Conservation (phyloP, 2,888 invertebrate species). For the Agonum fuliginosum region DNA sequence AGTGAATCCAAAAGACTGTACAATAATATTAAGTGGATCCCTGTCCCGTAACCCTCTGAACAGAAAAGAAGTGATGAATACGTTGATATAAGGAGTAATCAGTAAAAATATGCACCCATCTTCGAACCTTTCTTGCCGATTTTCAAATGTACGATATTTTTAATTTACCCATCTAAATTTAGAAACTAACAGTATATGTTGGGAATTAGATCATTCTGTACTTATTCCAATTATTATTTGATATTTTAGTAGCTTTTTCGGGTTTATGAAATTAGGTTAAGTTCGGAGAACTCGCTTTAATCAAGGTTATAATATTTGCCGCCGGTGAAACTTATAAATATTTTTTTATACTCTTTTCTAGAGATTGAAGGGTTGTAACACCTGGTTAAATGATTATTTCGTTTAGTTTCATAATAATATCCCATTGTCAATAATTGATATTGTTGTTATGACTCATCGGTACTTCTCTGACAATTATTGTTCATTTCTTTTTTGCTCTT, state of each 20-base stretch:
- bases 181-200: slow-evolving; percentile 6
- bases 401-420: neutral
- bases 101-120: slow-evolving; percentile 46
- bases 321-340: neutral
- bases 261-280: slow-evolving; percentile 24
- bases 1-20: too few species aligned
- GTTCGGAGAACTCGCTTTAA: neutral
- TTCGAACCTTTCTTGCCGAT: slow-evolving; percentile 22
- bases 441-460: too few species aligned
- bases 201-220: neutral
- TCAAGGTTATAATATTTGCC: slow-evolving; percentile 40
- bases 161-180: slow-evolving; percentile 50
- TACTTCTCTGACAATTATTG: too few species aligned
- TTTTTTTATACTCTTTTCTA: slow-evolving; percentile 3
- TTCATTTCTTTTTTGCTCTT: neutral
- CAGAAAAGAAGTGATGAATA: neutral
- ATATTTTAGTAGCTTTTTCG: neutral
- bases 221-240: neutral
- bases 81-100: slow-evolving; percentile 10
- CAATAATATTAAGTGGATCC: too few species aligned
- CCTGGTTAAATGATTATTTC: neutral
- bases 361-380: neutral
- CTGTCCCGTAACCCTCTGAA: too few species aligned
- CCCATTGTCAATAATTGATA: neutral
- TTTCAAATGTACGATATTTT: slow-evolving; percentile 47